A percentile compares a stretch with the other conserved stretches of the same genome.
These are phyloP conservation scores for Archaeoteleia sp. DNA, from an alignment of 2,888 invertebrate species.

Conservation along the genomic window DNA sequence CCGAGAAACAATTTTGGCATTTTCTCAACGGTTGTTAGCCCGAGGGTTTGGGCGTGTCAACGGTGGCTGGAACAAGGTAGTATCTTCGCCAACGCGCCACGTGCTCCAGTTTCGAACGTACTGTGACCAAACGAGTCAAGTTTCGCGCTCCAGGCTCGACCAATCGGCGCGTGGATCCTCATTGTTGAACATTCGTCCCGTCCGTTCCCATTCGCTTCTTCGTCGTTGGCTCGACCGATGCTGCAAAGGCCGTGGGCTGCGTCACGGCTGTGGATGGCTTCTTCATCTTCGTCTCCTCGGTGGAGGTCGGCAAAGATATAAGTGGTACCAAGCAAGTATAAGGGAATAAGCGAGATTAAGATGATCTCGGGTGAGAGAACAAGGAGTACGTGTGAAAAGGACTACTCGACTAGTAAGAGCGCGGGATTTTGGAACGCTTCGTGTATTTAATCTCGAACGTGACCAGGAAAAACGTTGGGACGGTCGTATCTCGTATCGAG, in stretches of 20 bases:
- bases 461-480: constrained; percentile 8
- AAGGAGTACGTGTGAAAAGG: constrained; percentile 51
- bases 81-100: no score
- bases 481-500: constrained; percentile 4
- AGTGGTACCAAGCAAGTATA: constrained; percentile 55
- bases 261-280: constrained; percentile 32
- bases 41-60: constrained; percentile 69
- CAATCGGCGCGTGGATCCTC: constrained; percentile 5
- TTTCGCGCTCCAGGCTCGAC: no score
- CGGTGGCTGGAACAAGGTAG: constrained; percentile 62
- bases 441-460: constrained; percentile 32
- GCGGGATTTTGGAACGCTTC: constrained; percentile 50
- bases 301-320: constrained; percentile 48
- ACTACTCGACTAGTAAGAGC: constrained; percentile 62
- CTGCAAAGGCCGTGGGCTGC: constrained; percentile 35
- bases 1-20: no score
- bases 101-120: no score
- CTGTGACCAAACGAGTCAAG: no score
- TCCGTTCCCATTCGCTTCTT: constrained; percentile 24
- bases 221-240: constrained; percentile 27
- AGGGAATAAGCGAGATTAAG: constrained; percentile 47
- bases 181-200: background rate
- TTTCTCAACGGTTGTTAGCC: no score
- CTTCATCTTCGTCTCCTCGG: constrained; percentile 44
- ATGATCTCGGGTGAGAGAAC: constrained; percentile 47